Evolutionary conservation across 2,113 vertebrate species (phyloP).

Genomic region (Ramphastos sulfuratus): DNA sequence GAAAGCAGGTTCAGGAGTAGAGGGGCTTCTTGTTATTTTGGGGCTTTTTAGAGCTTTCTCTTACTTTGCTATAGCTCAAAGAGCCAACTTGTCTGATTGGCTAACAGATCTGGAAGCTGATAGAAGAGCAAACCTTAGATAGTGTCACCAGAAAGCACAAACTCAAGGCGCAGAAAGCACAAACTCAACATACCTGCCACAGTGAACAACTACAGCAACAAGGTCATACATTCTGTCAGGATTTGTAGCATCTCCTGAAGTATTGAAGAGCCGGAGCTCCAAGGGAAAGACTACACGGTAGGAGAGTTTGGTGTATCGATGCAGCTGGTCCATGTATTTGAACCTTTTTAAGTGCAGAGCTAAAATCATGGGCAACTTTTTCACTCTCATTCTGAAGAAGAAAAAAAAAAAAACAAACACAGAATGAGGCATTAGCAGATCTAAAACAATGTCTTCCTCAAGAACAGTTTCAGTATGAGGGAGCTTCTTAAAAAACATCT

Average conservation of each 20-base stretch:
- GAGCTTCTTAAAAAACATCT: background rate
- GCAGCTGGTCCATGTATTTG: conserved; percentile 96
- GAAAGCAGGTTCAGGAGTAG: background rate
- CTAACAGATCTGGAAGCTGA: background rate
- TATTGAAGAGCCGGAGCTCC: conserved; percentile 93
- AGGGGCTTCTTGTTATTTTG: too few species aligned
- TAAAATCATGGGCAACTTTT: conserved; percentile 93
- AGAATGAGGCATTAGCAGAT: background rate
- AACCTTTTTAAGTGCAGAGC: conserved; percentile 93
- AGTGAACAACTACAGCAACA: conserved; percentile 92
- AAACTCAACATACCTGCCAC: conserved; percentile 80
- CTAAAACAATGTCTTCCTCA: background rate
- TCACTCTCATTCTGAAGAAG: conserved; percentile 85
- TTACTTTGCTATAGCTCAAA: background rate
- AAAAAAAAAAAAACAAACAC: background rate
- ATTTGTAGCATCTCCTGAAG: conserved; percentile 92
- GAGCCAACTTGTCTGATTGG: background rate
- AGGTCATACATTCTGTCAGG: conserved; percentile 92
- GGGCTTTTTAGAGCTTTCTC: background rate
- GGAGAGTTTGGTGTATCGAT: conserved; percentile 93
- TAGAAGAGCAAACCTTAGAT: background rate
- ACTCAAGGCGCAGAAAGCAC: background rate
- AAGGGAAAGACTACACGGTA: conserved; percentile 93
- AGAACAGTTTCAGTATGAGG: rapidly evolving
- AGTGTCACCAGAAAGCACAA: background rate